Evolutionary conservation across 1,140 invertebrate genomes (phyloP), one percentile per base, ranked within the genome.

Genomic region (Paraescarpia echinospica): DNA sequence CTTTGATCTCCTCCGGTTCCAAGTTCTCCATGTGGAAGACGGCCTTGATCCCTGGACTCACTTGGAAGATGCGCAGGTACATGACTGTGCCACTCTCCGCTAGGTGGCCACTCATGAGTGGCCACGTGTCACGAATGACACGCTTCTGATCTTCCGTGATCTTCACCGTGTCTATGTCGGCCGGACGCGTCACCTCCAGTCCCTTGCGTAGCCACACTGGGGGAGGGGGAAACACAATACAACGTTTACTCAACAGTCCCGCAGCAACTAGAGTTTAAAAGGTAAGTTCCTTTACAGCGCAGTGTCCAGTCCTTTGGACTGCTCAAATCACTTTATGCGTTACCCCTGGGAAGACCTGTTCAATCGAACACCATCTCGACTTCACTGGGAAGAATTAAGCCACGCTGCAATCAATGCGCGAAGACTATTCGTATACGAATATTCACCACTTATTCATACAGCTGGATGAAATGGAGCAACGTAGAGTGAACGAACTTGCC

Each of bases 61-160:
- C 91, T 59, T 92, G 34, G 91, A 92, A 92, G 91, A 92, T 92
- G 34, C 41, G 34, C 14, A 41, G 34, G 41, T 35, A 92, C 34
- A 92, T 51, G 91, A 35, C 8, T 27, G 48, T 92, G 35, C 91
- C 91, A 48, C 41, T 35, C 34, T 92, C 91, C 33, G 34, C 33
- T 12, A 92, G 91, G 8, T 35, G 33, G 91, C 33, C 34, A 18
- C 33, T 33, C 34, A 92, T 92, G 9, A 59, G 91, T 18, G 12
- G 2, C 91, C 91, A 92, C 33, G 91, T 92, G n/a, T 92, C 90
- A 34, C 90, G 90, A 31, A 90, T 90, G 90, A 41, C n/a, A 41
- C 34, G 33, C n/a, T 90, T 90, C 34, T 90, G 90, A 18, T 90
- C 90, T 2, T 34, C 90, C 34, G 34, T 90, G 34, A 90, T 34